Conservation (phyloP, 2,888 invertebrate genomes). For the Drosophila glabriapex region DNA sequence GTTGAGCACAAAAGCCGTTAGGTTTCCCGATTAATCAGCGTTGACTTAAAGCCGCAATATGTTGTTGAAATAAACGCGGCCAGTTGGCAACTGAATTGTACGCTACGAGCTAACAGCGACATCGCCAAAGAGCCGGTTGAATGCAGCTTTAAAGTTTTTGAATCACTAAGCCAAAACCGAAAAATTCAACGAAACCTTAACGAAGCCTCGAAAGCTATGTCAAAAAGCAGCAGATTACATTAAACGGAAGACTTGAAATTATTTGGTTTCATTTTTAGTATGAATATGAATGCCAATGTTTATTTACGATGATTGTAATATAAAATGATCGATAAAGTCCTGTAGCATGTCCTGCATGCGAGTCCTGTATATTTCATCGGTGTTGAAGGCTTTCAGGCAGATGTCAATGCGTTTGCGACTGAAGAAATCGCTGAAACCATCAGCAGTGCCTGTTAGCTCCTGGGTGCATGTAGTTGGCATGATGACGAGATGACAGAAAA, state of each 20-base stretch:
- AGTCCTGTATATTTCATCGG: constrained; percentile 86
- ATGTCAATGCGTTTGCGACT: constrained; percentile 86
- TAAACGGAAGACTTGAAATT: neutral
- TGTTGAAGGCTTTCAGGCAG: constrained; percentile 87
- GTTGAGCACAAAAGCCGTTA: constrained; percentile 8
- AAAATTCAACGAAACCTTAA: constrained; percentile 47
- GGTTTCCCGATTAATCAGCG: neutral
- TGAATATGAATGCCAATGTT: neutral
- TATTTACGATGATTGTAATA: constrained; percentile 45
- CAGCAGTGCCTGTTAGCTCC: constrained; percentile 86
- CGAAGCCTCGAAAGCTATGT: constrained; percentile 61
- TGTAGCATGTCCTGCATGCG: constrained; percentile 87
- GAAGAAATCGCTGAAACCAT: constrained; percentile 87
- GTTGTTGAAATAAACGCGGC: constrained; percentile 76
- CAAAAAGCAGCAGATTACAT: neutral
- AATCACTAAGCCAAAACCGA: constrained; percentile 31
- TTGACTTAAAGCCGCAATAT: constrained; percentile 37
- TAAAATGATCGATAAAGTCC: constrained; percentile 86
- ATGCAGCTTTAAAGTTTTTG: constrained; percentile 68
- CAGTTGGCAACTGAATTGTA: constrained; percentile 72
- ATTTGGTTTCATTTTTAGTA: constrained; percentile 7
- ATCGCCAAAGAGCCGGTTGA: constrained; percentile 29
- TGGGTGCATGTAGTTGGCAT: constrained; percentile 86
- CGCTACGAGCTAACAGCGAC: constrained; percentile 28
- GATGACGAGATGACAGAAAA: constrained; percentile 87